phyloP scores from a whole-genome alignment of 2,888 invertebrate genomes.

The Eubasilissa splendida region DNA sequence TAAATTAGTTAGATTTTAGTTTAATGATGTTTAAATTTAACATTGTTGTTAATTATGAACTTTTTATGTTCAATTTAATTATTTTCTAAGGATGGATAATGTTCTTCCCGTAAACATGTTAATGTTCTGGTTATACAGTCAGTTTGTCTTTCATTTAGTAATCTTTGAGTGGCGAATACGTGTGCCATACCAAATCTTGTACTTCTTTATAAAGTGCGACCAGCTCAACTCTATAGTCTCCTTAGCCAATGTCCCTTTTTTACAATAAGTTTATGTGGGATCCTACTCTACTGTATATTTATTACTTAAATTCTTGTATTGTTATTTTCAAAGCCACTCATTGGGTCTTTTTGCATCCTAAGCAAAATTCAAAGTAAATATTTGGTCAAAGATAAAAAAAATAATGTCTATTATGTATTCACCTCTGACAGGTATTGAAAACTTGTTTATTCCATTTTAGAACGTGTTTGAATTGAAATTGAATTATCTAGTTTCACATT shows the following conservation, averaged over 20 bases:
- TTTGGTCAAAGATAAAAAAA: too few relatives aligned
- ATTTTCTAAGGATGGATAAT: background rate
- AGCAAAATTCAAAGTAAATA: too few relatives aligned
- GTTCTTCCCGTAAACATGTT: slow-evolving; percentile 1
- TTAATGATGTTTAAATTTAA: background rate
- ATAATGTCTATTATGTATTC: too few relatives aligned
- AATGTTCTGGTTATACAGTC: background rate
- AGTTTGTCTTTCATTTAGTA: too few relatives aligned
- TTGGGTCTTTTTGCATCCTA: background rate
- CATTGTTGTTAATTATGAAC: background rate
- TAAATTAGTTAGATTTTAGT: too few relatives aligned
- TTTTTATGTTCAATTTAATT: background rate
- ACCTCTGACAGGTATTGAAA: too few relatives aligned
- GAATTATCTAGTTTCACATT: too few relatives aligned
- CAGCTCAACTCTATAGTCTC: slow-evolving; percentile 1
- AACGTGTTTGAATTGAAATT: too few relatives aligned
- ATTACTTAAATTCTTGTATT: background rate
- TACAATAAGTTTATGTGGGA: slow-evolving; percentile 13
- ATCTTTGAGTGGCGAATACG: background rate
- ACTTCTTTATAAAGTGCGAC: background rate
- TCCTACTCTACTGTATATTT: background rate
- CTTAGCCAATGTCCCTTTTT: slow-evolving; percentile 15
- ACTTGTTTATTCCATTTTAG: too few relatives aligned
- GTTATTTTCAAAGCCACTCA: background rate
- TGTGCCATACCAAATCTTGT: background rate